Evolutionary conservation across 2,113 vertebrate species (phyloP), one percentile per base, ranked within the genome.

Genomic region (Sapayoa aenigma): DNA sequence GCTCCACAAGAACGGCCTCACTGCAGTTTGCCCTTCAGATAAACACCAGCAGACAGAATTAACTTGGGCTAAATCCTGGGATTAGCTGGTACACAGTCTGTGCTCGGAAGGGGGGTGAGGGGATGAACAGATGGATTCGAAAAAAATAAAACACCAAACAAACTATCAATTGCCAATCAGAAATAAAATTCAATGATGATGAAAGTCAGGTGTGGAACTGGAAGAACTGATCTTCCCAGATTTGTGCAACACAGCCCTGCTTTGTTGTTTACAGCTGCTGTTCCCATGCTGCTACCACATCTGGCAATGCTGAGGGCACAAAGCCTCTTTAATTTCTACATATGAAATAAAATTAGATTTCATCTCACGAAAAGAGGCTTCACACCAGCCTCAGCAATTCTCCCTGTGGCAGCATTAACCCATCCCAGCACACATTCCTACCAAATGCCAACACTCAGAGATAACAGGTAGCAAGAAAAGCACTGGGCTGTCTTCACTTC

Each of bases 1-100:
- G 69, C 75, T 44, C 76, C 92, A 53, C 63, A 66, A 35, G 72
- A 69, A 12, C 79, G 4, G 58, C 3, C 78, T 14, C 21, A 12
- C 83, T 87, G 76, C 88, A 86, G 86, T 41, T 41, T 77, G 94
- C 77, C 89, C 93, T 93, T 65, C 93, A 91, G 41, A 94, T 7
- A 22, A 80, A 82, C 91, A 91, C n/a, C 56, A 58, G 44, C 62
- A 80, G 81, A 82, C 80, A 82, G 87, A 90, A 89, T 91, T 95
- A 95, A 94, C 91, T n/a, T 13, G 63, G 35, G 46, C 67, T 90
- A 84, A 69, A 92, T 49, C 87, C 87, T 9, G 44, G 78, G 95
- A 96, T 96, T 88, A 96, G 71, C 74, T 71, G 82, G 21, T 14
- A 39, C 3, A 50, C 63, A 39, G 77, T 5, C 77, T 93, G 53